Evolutionary conservation across 2,888 invertebrate species (phyloP).

Genomic region (Ferdinandea cuprea): DNA sequence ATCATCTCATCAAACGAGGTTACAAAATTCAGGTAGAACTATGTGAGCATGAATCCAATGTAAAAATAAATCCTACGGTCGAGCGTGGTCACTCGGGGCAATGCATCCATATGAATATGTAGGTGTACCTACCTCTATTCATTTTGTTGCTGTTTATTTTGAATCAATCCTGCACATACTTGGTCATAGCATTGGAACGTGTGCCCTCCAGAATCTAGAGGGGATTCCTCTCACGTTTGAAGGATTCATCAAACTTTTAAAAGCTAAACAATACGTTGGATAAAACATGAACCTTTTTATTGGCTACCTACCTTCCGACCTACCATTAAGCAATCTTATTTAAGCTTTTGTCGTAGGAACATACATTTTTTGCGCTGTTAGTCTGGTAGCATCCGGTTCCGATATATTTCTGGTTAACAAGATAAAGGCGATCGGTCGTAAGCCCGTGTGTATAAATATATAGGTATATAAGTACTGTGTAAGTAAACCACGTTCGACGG

Average conservation of each 20-base stretch:
- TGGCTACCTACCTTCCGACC: background rate
- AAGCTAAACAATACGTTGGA: slow-evolving; percentile 64
- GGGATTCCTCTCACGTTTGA: slow-evolving; percentile 71
- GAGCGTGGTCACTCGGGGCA: slow-evolving; percentile 34
- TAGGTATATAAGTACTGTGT: slow-evolving; percentile 10
- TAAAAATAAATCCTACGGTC: slow-evolving; percentile 14
- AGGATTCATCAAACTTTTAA: slow-evolving; percentile 75
- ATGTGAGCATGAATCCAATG: slow-evolving; percentile 12
- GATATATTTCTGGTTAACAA: slow-evolving; percentile 64
- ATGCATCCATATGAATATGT: too few species aligned
- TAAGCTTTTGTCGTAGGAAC: slow-evolving; percentile 34
- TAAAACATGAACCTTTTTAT: slow-evolving; percentile 11
- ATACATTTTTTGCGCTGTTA: slow-evolving; percentile 8
- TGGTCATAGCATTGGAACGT: slow-evolving; percentile 7
- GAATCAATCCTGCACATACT: too few species aligned
- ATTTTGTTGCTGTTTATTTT: too few species aligned
- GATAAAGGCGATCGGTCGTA: slow-evolving; percentile 55
- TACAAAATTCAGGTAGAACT: slow-evolving; percentile 8
- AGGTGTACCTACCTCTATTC: too few species aligned
- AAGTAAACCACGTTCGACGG: slow-evolving; percentile 23
- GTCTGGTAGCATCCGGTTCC: slow-evolving; percentile 24
- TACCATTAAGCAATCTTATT: slow-evolving; percentile 16
- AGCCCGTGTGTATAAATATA: slow-evolving; percentile 8
- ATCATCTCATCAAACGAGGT: slow-evolving; percentile 43
- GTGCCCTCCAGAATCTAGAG: slow-evolving; percentile 20